Percentiles rank a stretch among this genome's conserved stretches.
Conservation (phyloP, 2,113 vertebrate genomes). For the Sitta europaea region DNA sequence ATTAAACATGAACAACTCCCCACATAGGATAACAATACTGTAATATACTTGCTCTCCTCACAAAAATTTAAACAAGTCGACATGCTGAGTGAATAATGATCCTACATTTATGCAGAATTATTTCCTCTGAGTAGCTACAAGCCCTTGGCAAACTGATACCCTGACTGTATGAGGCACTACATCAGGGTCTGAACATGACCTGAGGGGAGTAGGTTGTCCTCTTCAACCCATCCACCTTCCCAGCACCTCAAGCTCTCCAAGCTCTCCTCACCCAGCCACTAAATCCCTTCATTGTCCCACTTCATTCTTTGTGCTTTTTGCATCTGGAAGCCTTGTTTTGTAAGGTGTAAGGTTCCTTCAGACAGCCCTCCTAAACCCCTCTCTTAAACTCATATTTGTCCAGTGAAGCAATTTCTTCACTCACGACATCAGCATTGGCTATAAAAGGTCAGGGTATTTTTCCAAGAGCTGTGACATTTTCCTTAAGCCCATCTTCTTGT, state of each 20-base stretch:
- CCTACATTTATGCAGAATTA: not conserved
- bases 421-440: not conserved
- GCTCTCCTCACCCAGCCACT: not conserved
- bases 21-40: slow-evolving; percentile 12
- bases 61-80: slow-evolving; percentile 7
- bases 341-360: not conserved
- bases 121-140: not conserved
- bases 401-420: not conserved
- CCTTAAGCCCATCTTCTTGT: not conserved
- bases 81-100: slow-evolving; percentile 37
- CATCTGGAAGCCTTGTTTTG: not conserved
- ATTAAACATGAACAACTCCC: slow-evolving; percentile 42
- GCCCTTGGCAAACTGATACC: not conserved
- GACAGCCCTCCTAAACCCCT: not conserved
- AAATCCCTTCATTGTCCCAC: not conserved
- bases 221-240: not conserved
- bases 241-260: not conserved
- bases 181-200: not conserved
- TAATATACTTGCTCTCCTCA: slow-evolving; percentile 6
- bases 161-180: not conserved
- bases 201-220: not conserved
- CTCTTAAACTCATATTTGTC: slow-evolving; percentile 4
- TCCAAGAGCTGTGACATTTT: slow-evolving; percentile 8
- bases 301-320: not conserved
- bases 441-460: slow-evolving; percentile 6